A percentile compares a stretch with the other conserved stretches of the same genome.
phyloP scores from a whole-genome alignment of 2,113 vertebrate genomes.

The Ammospiza caudacuta region DNA sequence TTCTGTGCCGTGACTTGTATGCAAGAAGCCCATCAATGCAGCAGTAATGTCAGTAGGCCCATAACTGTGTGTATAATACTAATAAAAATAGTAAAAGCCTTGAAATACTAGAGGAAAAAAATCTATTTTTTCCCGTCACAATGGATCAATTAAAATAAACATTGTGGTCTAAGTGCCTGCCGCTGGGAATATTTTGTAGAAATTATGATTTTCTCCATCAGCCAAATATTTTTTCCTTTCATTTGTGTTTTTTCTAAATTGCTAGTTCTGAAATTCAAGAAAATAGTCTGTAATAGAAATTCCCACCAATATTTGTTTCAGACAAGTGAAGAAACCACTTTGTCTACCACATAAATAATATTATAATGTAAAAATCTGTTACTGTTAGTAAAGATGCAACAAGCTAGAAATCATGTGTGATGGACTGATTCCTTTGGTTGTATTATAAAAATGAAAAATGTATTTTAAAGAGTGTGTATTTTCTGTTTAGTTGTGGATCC shows the following conservation, averaged over 20 bases:
- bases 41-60: not conserved
- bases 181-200: constrained; percentile 36
- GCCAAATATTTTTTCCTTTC: constrained; percentile 25
- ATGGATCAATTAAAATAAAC: constrained; percentile 66
- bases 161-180: constrained; percentile 46
- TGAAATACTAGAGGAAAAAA: constrained; percentile 52
- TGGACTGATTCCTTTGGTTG: not conserved
- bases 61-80: not conserved
- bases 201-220: constrained; percentile 23
- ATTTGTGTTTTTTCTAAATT: constrained; percentile 56
- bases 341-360: not conserved
- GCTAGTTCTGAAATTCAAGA: constrained; percentile 49
- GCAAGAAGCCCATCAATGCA: not conserved
- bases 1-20: not conserved
- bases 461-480: not conserved
- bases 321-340: not conserved
- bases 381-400: not conserved
- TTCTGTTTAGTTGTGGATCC: not conserved
- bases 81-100: constrained; percentile 21
- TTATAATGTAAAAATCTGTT: not conserved
- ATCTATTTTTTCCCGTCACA: not conserved
- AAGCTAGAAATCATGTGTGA: not conserved
- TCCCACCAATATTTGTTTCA: not conserved
- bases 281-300: constrained; percentile 21
- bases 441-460: not conserved